A percentile compares a stretch with the other conserved stretches of the same genome.
These are phyloP conservation scores for Callyntrura sp. DNA, from an alignment of 2,888 invertebrate species.

Conservation along the genomic window DNA sequence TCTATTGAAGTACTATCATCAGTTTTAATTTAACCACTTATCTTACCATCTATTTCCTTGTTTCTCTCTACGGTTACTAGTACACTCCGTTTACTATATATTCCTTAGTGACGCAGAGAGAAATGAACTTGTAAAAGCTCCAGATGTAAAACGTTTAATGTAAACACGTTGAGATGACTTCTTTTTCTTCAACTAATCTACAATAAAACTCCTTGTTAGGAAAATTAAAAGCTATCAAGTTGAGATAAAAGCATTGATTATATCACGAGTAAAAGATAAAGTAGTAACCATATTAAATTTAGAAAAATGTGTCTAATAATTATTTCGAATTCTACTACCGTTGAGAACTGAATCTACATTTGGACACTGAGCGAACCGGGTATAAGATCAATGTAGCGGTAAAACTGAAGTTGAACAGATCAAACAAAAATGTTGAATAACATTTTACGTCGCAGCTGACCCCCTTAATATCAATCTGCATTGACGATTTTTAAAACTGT, in stretches of 20 bases:
- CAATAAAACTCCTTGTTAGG: background rate
- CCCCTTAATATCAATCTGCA: too few relatives aligned
- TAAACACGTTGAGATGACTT: background rate
- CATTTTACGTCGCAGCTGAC: too few relatives aligned
- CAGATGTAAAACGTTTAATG: background rate
- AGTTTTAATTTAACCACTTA: background rate
- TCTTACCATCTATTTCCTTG: background rate
- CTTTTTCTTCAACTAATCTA: background rate
- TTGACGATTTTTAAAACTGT: too few relatives aligned
- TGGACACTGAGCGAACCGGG: too few relatives aligned
- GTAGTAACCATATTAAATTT: too few relatives aligned
- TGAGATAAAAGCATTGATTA: background rate
- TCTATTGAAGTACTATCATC: constrained; percentile 6
- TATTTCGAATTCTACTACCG: too few relatives aligned
- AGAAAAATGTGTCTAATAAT: too few relatives aligned
- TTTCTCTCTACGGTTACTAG: constrained; percentile 1
- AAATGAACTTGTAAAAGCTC: constrained; percentile 1
- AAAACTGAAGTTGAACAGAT: too few relatives aligned
- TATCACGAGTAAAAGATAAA: too few relatives aligned
- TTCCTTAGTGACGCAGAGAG: background rate
- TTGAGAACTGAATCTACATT: too few relatives aligned
- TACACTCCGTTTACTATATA: background rate
- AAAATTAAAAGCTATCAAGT: background rate
- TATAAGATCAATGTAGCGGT: too few relatives aligned
- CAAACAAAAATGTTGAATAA: too few relatives aligned